phyloP scores from a whole-genome alignment of 2,888 invertebrate species.

The Drosophila robusta region DNA sequence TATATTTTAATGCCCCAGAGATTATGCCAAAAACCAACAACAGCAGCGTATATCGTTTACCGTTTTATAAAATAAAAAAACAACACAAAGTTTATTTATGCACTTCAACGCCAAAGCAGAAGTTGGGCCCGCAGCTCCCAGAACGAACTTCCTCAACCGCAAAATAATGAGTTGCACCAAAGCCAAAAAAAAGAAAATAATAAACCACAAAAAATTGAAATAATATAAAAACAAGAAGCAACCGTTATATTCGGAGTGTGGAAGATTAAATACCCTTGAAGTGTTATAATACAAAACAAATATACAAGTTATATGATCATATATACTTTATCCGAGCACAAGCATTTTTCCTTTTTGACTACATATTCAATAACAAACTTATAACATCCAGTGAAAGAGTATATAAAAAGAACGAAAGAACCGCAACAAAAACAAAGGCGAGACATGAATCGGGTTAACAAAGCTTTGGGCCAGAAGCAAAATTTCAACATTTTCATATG shows the following conservation, averaged over 20 bases:
- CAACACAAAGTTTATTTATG: constrained; percentile 61
- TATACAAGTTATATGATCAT: too few relatives aligned
- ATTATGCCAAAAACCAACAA: constrained; percentile 52
- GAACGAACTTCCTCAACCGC: constrained; percentile 70
- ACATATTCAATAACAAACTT: neutral
- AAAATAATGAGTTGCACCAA: constrained; percentile 74
- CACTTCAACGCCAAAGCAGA: constrained; percentile 68
- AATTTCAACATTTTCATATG: constrained; percentile 52
- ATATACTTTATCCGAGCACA: too few relatives aligned
- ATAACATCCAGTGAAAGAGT: constrained; percentile 1
- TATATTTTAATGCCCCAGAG: constrained; percentile 64
- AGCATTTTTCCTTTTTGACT: too few relatives aligned
- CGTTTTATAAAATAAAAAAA: constrained; percentile 47
- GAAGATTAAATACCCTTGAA: constrained; percentile 1
- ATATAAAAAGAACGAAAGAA: constrained; percentile 7
- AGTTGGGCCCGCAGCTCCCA: constrained; percentile 42
- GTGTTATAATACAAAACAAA: too few relatives aligned
- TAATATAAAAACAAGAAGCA: constrained; percentile 13
- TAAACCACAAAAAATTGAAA: constrained; percentile 15
- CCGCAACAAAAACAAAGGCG: constrained; percentile 31
- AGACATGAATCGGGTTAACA: constrained; percentile 48
- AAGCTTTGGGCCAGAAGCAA: constrained; percentile 46
- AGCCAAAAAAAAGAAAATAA: constrained; percentile 30
- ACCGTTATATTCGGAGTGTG: neutral
- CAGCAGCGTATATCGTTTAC: constrained; percentile 61